These are phyloP conservation scores for Isichthys henryi DNA, from an alignment of 2,113 vertebrate species.

Conservation along the genomic window DNA sequence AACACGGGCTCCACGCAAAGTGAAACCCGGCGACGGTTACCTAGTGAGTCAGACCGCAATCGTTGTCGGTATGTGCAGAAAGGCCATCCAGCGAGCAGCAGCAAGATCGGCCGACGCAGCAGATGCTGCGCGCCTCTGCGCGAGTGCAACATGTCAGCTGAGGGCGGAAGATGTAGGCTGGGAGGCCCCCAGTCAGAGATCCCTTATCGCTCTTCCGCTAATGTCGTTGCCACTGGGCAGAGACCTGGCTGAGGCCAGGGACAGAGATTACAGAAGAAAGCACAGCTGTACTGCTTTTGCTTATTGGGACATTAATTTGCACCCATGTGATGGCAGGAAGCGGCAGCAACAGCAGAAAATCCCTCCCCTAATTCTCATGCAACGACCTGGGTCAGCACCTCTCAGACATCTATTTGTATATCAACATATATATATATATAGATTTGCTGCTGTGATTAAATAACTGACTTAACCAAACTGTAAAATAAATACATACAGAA, in stretches of 20 bases:
- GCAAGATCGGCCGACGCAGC: not conserved
- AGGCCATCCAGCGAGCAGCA: not conserved
- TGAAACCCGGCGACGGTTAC: slow-evolving; percentile 15
- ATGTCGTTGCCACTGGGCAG: not conserved
- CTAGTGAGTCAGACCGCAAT: not conserved
- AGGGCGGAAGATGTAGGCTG: not conserved
- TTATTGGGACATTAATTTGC: not conserved
- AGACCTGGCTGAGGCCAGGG: not conserved
- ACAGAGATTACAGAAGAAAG: not conserved
- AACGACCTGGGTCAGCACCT: not conserved
- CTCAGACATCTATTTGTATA: not conserved
- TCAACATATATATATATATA: not conserved
- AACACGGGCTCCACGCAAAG: not conserved
- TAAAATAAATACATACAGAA: not conserved
- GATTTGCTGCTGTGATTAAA: not conserved
- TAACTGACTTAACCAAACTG: not conserved
- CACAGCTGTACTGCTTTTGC: not conserved
- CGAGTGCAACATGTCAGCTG: not conserved
- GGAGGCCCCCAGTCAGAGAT: not conserved
- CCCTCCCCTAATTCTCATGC: not conserved
- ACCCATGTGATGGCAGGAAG: not conserved
- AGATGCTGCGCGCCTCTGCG: not conserved
- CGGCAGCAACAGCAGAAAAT: not conserved
- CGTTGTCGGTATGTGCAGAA: not conserved
- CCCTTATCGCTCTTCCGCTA: not conserved